phyloP scores from a whole-genome alignment of 2,797 vertebrate species.

The Neoniphon sammara region DNA sequence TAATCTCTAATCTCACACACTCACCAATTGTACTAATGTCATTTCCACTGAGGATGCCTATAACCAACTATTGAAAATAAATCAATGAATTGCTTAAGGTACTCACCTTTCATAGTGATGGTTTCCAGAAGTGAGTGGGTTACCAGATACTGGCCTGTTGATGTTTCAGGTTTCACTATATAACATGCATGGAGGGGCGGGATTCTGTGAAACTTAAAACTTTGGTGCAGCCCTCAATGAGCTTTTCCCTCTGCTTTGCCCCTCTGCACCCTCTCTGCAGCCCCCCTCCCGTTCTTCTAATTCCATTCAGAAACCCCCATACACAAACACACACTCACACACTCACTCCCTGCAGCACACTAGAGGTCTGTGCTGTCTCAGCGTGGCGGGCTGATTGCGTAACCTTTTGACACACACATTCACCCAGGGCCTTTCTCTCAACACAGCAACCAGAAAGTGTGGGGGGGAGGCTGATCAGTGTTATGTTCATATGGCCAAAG shows the following conservation, averaged over 20 bases:
- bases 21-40: neutral
- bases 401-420: slow-evolving; percentile 80
- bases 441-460: slow-evolving; percentile 40
- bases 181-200: slow-evolving; percentile 69
- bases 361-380: slow-evolving; percentile 79
- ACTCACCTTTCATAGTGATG: slow-evolving; percentile 80
- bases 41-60: neutral
- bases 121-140: slow-evolving; percentile 39
- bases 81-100: neutral
- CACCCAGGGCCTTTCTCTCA: slow-evolving; percentile 67
- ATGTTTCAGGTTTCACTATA: slow-evolving; percentile 68
- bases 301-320: slow-evolving; percentile 72
- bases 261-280: slow-evolving; percentile 41
- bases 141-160: slow-evolving; percentile 53
- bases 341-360: slow-evolving; percentile 69
- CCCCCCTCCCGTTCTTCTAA: slow-evolving; percentile 52
- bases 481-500: slow-evolving; percentile 7
- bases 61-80: neutral
- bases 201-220: slow-evolving; percentile 66
- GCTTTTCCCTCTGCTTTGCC: slow-evolving; percentile 62
- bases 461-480: slow-evolving; percentile 31
- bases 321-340: slow-evolving; percentile 41
- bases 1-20: neutral
- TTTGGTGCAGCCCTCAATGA: slow-evolving; percentile 67
- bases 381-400: slow-evolving; percentile 78